Base-by-base conservation (phyloP, 2,797 vertebrate genomes). In the Lutjanus argentimaculatus region DNA sequence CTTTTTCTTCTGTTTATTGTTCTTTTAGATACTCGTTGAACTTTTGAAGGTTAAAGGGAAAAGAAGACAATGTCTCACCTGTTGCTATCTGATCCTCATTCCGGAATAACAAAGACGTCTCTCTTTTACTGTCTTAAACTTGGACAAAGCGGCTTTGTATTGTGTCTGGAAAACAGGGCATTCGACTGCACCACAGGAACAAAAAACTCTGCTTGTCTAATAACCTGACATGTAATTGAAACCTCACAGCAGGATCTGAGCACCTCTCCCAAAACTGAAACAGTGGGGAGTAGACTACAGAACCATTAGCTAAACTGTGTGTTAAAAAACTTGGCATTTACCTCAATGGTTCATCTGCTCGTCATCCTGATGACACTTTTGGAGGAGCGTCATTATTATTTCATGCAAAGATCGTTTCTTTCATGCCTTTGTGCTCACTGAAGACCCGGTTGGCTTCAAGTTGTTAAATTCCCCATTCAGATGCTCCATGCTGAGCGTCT, bases 311-410 rank as follows among this genome's bases (percentile, higher is more conserved):
- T 51, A 42, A 88, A 88, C 51, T 17, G 4, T 30, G 19, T 17
- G 25, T 68, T 70, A 42, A 82, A 82, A 79, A 67, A 61, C 49
- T 45, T 52, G 17, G 17, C 57, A 46, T 76, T 83, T 40, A 72
- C 49, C 17, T 52, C 55, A 11, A 12, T 1, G 6, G 13, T 65
- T 66, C 69, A 49, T 62, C 63, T 46, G 21, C 59, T 42, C 52
- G 64, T 49, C 43, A 53, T 83, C 75, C 63, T 70, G 63, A 62
- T 30, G 74, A 67, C 72, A 58, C 74, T 56, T 61, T 68, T 40
- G 63, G 67, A 83, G 65, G 36, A 83, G 82, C 84, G 40, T 85
- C 65, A 61, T 68, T 80, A 75, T 89, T 86, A 75, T 89, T 86
- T 87, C 67, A 88, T 62, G 46, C 56, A 46, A 14, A 57, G 49